Percentiles rank a stretch among this genome's conserved stretches.
phyloP scores from a whole-genome alignment of 53 echinoderm and acorn worm genomes.

The Mesocentrotus franciscanus region DNA sequence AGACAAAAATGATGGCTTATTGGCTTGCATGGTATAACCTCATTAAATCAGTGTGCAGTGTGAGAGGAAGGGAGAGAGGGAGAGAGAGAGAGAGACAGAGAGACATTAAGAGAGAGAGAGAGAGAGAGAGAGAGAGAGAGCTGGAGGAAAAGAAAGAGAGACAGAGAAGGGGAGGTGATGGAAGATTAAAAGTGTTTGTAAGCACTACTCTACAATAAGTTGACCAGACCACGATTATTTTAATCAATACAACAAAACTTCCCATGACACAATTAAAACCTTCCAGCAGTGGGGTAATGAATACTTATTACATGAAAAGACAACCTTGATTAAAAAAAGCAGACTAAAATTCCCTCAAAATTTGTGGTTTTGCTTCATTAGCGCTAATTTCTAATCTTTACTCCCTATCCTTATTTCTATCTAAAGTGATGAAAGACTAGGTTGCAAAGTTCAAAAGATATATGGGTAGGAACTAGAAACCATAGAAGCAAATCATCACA shows the following conservation, averaged over 20 bases:
- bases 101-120: neutral
- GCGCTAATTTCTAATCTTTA: neutral
- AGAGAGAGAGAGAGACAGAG: neutral
- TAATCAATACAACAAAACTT: neutral
- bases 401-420: constrained; percentile 11
- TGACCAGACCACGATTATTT: neutral
- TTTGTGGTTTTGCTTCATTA: constrained; percentile 55
- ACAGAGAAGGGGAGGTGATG: neutral
- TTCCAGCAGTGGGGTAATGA: neutral
- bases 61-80: neutral
- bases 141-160: neutral
- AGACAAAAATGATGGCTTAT: too few relatives aligned
- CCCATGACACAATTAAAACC: neutral
- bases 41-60: too few relatives aligned
- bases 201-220: neutral
- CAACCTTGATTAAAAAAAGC: neutral
- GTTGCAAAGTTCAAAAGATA: constrained; percentile 21
- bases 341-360: neutral
- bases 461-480: neutral
- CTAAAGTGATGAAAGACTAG: neutral
- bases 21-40: too few relatives aligned
- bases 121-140: neutral
- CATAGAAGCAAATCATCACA: constrained; percentile 39
- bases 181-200: neutral
- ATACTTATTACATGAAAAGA: neutral